Evolutionary conservation across 2,888 invertebrate species (phyloP).

Genomic region (Drosophila kokeensis): DNA sequence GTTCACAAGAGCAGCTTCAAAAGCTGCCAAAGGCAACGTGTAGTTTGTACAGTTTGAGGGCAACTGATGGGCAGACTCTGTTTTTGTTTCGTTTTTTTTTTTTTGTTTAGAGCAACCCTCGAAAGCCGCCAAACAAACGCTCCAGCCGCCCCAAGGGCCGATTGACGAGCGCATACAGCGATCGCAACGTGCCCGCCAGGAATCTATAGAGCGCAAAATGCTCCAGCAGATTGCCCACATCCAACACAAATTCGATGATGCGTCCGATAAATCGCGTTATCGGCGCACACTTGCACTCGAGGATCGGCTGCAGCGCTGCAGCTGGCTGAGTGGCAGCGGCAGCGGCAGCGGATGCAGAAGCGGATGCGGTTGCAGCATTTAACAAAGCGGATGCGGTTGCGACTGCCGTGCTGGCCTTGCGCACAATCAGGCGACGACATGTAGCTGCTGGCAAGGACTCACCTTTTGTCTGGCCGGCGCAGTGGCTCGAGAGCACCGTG

Average conservation of each 20-base stretch:
- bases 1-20: conserved; percentile 41
- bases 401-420: conserved; percentile 27
- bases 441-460: conserved; percentile 75
- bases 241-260: conserved; percentile 83
- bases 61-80: conserved; percentile 24
- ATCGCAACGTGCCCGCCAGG: conserved; percentile 78
- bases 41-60: conserved; percentile 37
- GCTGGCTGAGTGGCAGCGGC: neutral
- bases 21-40: conserved; percentile 38
- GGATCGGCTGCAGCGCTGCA: conserved; percentile 9
- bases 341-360: neutral
- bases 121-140: conserved; percentile 67
- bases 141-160: conserved; percentile 74
- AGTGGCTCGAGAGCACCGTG: conserved; percentile 86
- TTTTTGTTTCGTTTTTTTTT: neutral
- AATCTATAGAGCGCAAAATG: conserved; percentile 83
- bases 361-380: neutral
- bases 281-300: conserved; percentile 84
- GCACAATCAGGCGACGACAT: conserved; percentile 32
- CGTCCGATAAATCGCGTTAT: conserved; percentile 84
- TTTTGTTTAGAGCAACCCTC: conserved; percentile 59
- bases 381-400: conserved; percentile 6
- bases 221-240: conserved; percentile 82
- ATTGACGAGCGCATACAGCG: conserved; percentile 80
- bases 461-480: conserved; percentile 88